Conservation (phyloP, 37 sponge, comb jelly and placozoan genomes). For the Diacarnus erythraeanus region DNA sequence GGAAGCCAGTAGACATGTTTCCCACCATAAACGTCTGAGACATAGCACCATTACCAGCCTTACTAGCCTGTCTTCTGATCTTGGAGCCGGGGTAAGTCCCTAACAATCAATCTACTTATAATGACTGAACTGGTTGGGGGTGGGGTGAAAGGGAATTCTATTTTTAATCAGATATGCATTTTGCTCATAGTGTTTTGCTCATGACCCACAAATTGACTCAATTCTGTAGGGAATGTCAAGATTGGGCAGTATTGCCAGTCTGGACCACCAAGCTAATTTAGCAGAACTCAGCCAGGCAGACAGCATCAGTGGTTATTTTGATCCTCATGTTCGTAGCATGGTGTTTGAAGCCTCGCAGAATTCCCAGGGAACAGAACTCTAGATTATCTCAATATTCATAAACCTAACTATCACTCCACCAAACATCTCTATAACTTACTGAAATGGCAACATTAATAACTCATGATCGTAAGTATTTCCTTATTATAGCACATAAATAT, state of each 20-base stretch:
- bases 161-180: too few species aligned
- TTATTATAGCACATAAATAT: too few species aligned
- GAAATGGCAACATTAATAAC: too few species aligned
- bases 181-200: neutral
- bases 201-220: neutral
- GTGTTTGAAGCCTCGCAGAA: constrained; percentile 40
- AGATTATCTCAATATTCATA: neutral
- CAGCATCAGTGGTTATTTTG: neutral
- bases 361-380: constrained; percentile 40
- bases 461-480: too few species aligned
- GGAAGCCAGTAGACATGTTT: neutral
- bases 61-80: neutral
- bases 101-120: too few species aligned
- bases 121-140: too few species aligned
- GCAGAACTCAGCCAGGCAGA: constrained; percentile 42
- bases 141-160: too few species aligned
- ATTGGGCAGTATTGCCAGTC: constrained; percentile 30
- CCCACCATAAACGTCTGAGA: neutral
- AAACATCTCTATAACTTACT: too few species aligned
- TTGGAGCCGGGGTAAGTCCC: neutral
- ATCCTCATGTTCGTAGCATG: constrained; percentile 41
- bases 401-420: too few species aligned
- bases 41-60: neutral
- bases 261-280: constrained; percentile 29
- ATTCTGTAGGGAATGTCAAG: constrained; percentile 14